These are phyloP conservation scores for Xiphydria camelus DNA, from an alignment of 2,888 invertebrate genomes.

Conservation along the genomic window DNA sequence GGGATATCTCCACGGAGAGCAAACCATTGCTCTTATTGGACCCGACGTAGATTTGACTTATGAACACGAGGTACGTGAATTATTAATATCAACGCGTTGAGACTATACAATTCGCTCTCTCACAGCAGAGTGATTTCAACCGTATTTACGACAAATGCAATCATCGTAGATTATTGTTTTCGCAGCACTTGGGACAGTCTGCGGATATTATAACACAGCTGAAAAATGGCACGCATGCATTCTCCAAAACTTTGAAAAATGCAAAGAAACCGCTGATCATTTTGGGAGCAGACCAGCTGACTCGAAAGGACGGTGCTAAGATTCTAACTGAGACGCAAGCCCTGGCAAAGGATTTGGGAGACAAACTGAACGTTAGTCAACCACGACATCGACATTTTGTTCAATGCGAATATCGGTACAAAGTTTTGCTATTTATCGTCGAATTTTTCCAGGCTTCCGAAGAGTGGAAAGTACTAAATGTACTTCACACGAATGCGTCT, in stretches of 20 bases:
- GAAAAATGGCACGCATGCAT: slow-evolving; percentile 70
- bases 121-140: too few species aligned
- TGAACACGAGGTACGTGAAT: slow-evolving; percentile 76
- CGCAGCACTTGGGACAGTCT: slow-evolving; percentile 83
- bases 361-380: slow-evolving; percentile 60
- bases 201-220: slow-evolving; percentile 75
- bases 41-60: slow-evolving; percentile 91
- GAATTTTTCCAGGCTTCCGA: slow-evolving; percentile 48
- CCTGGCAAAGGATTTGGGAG: slow-evolving; percentile 67
- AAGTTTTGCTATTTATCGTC: too few species aligned
- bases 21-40: slow-evolving; percentile 81
- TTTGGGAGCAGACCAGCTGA: slow-evolving; percentile 83
- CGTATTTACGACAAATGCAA: too few species aligned
- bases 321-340: slow-evolving; percentile 76
- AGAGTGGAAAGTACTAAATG: slow-evolving; percentile 84
- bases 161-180: too few species aligned
- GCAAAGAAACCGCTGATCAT: slow-evolving; percentile 91
- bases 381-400: too few species aligned
- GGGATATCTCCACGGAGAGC: slow-evolving; percentile 91
- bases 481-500: slow-evolving; percentile 90
- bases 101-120: too few species aligned
- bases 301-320: slow-evolving; percentile 76
- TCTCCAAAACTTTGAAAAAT: slow-evolving; percentile 68
- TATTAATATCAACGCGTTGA: too few species aligned
- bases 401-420: not conserved